Conservation (phyloP, 2,888 invertebrate species). For the Xylophagus ater region DNA sequence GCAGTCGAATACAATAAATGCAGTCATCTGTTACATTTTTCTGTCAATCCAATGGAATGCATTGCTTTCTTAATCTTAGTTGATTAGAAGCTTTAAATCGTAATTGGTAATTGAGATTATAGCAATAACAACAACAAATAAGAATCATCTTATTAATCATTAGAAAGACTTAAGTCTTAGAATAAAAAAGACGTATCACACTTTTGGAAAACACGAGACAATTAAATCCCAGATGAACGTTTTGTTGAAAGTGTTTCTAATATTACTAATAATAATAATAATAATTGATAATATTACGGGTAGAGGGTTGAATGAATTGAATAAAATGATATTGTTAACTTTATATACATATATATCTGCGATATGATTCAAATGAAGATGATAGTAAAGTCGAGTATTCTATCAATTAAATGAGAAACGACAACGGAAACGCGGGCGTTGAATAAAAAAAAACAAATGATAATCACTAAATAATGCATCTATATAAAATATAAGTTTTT, state of each 20-base stretch:
- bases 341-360: no score
- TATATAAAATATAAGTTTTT: no score
- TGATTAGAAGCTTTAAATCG: conserved; percentile 10
- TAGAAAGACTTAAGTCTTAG: conserved; percentile 9
- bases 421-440: conserved; percentile 16
- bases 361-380: no score
- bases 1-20: no score
- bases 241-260: not conserved
- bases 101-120: conserved; percentile 17
- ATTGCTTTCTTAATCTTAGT: conserved; percentile 14
- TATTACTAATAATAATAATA: no score
- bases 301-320: no score
- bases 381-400: conserved; percentile 5
- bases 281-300: no score
- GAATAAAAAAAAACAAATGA: conserved; percentile 10
- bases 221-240: not conserved
- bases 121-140: not conserved
- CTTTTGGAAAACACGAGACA: no score
- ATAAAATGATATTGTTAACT: no score
- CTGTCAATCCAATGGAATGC: conserved; percentile 15
- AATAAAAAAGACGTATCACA: no score
- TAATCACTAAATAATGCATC: no score
- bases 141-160: conserved; percentile 14
- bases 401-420: conserved; percentile 12
- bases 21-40: conserved; percentile 11